Evolutionary conservation across 2,888 invertebrate species (phyloP), one percentile per base, ranked within the genome.

Genomic region (Linnaemya vulpina): DNA sequence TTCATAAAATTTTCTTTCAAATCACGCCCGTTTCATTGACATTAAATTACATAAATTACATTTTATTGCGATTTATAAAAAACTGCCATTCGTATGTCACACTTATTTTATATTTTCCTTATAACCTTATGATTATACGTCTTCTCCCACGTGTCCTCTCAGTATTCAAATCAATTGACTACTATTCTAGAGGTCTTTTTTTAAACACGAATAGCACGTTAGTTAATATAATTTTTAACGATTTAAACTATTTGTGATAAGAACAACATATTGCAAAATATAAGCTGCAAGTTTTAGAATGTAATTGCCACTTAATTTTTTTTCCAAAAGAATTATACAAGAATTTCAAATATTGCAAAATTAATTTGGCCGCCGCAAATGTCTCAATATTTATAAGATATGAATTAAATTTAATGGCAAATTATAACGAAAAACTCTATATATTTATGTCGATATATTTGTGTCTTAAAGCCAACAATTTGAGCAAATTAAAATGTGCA

Each of bases 211-310:
- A 46, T 46, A 46, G n/a, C n/a, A n/a, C 4, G 4, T 4, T n/a
- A 46, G 46, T 5, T 10, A 46, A 46, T 15, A 43, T 15, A 8
- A n/a, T 11, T n/a, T 53, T 65, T 11, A 76, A 55, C 35, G 43
- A 65, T 35, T 55, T 65, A 35, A 65, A 53, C 55, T 35, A 49
- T 60, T 67, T 55, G 43, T 58, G 65, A 79, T 79, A 71, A 71
- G n/a, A 71, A 15, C 71, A 46, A 79, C 25, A 55, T 74, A 74
- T 60, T 80, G 67, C 67, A 74, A 80, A 71, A 62, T 49, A 35
- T 22, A 9, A n/a, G 49, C 17, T 38, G 22, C 30, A 58, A 68
- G 35, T 67, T 58, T 58, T 11, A 46, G 30, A 71, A 43, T 55
- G 70, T 10, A 40, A 10, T 9, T n/a, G n/a, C n/a, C n/a, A n/a